phyloP scores from a whole-genome alignment of 1,140 invertebrate species.

The Nasonia longicornis region DNA sequence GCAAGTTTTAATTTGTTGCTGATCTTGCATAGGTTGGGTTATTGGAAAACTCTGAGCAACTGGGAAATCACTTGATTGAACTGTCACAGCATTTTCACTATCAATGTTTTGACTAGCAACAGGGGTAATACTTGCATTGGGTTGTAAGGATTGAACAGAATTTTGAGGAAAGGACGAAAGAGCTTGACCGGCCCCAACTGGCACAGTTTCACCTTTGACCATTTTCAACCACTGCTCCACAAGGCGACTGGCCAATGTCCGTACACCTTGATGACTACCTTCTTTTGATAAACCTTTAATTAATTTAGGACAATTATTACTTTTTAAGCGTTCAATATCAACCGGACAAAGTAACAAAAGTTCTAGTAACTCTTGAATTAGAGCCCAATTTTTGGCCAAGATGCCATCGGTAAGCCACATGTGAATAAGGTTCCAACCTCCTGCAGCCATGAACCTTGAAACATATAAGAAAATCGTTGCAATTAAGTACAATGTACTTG shows the following conservation, averaged over 20 bases:
- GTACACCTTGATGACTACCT: slow-evolving; percentile 79
- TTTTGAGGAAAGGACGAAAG: slow-evolving; percentile 40
- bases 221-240: slow-evolving; percentile 93
- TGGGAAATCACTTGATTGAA: slow-evolving; percentile 39
- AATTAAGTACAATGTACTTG: not conserved
- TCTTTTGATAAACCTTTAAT: slow-evolving; percentile 90
- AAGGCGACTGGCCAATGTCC: slow-evolving; percentile 80
- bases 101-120: slow-evolving; percentile 43
- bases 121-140: slow-evolving; percentile 35
- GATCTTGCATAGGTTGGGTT: slow-evolving; percentile 25
- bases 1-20: slow-evolving; percentile 48
- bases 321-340: slow-evolving; percentile 88
- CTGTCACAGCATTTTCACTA: slow-evolving; percentile 42
- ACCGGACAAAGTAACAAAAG: slow-evolving; percentile 87
- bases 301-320: slow-evolving; percentile 90
- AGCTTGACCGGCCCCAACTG: slow-evolving; percentile 25
- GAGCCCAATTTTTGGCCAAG: slow-evolving; percentile 83
- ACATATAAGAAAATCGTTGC: slow-evolving; percentile 30
- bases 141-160: slow-evolving; percentile 27
- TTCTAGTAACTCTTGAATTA: slow-evolving; percentile 87
- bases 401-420: slow-evolving; percentile 90
- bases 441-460: slow-evolving; percentile 85
- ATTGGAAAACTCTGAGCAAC: slow-evolving; percentile 22
- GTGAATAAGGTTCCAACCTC: slow-evolving; percentile 90
- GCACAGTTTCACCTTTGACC: slow-evolving; percentile 76